Evolutionary conservation across 2,797 vertebrate species (phyloP).

Genomic region (Notolepis coatsorum): DNA sequence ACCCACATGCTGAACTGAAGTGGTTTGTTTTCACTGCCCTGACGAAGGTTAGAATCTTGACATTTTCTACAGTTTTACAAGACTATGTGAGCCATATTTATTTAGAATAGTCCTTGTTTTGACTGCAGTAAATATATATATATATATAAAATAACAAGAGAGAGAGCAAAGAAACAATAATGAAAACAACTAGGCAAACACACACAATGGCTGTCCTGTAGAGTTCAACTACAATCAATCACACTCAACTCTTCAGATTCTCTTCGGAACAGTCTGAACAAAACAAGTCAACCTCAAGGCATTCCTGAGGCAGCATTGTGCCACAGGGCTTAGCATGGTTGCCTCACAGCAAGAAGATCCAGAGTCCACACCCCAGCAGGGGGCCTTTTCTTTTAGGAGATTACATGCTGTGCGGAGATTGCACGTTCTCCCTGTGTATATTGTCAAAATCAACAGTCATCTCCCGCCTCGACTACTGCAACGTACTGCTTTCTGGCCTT

Average conservation of each 20-base stretch:
- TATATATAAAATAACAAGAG: too few relatives aligned
- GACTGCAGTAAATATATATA: conserved; percentile 54
- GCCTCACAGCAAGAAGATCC: too few relatives aligned
- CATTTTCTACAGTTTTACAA: conserved; percentile 60
- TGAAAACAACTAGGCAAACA: conserved; percentile 61
- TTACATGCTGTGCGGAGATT: too few relatives aligned
- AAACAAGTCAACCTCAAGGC: conserved; percentile 55
- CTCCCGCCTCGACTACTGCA: too few relatives aligned
- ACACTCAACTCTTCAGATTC: conserved; percentile 37
- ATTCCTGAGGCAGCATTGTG: conserved; percentile 37
- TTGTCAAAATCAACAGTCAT: too few relatives aligned
- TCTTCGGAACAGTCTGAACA: conserved; percentile 45
- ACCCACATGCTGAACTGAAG: conserved; percentile 51
- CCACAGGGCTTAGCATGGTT: too few relatives aligned
- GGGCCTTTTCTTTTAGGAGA: too few relatives aligned
- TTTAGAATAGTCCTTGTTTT: conserved; percentile 39
- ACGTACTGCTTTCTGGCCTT: too few relatives aligned
- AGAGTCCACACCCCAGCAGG: too few relatives aligned
- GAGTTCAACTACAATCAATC: conserved; percentile 47
- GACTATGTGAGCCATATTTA: conserved; percentile 61
- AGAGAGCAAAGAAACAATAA: too few relatives aligned
- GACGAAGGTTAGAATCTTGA: conserved; percentile 31
- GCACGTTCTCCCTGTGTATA: too few relatives aligned
- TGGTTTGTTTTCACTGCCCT: conserved; percentile 41
- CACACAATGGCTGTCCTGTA: conserved; percentile 27